These are phyloP conservation scores for Erinaceus europaeus DNA, from an alignment of 2,113 vertebrate genomes.

Conservation along the genomic window DNA sequence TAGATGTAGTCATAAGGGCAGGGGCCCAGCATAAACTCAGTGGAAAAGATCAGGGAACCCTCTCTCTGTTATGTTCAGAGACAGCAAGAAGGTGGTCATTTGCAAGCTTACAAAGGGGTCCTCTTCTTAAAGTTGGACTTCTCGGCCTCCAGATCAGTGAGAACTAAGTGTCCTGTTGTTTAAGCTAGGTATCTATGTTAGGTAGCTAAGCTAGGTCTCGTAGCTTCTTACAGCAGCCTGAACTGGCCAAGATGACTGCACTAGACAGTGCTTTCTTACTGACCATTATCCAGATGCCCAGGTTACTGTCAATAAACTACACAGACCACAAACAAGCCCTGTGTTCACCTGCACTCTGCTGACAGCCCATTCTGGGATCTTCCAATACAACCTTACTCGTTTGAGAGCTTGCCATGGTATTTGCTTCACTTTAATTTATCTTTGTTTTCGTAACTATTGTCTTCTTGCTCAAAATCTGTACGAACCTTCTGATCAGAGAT, in stretches of 20 bases:
- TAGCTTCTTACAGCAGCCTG: not conserved
- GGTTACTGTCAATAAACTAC: not conserved
- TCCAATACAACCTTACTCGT: not conserved
- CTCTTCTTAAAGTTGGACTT: not conserved
- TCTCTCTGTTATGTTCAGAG: not conserved
- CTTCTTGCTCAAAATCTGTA: slow-evolving; percentile 6
- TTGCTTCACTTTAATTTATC: slow-evolving; percentile 29
- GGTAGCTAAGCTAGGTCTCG: too few relatives aligned
- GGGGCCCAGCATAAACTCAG: not conserved
- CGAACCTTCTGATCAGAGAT: not conserved
- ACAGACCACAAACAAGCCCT: not conserved
- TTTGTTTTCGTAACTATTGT: not conserved
- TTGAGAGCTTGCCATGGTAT: not conserved
- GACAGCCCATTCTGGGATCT: not conserved
- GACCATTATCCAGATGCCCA: not conserved
- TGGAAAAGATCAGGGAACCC: not conserved
- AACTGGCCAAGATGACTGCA: not conserved
- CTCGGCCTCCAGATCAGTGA: not conserved
- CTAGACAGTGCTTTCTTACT: not conserved
- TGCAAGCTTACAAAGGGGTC: not conserved
- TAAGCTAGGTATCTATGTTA: not conserved
- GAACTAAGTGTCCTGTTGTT: not conserved
- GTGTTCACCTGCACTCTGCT: not conserved
- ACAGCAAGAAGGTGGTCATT: not conserved
- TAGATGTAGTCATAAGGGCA: not conserved